Base-by-base conservation (phyloP, 1,140 invertebrate genomes). In the Wiebesia pumilae region DNA sequence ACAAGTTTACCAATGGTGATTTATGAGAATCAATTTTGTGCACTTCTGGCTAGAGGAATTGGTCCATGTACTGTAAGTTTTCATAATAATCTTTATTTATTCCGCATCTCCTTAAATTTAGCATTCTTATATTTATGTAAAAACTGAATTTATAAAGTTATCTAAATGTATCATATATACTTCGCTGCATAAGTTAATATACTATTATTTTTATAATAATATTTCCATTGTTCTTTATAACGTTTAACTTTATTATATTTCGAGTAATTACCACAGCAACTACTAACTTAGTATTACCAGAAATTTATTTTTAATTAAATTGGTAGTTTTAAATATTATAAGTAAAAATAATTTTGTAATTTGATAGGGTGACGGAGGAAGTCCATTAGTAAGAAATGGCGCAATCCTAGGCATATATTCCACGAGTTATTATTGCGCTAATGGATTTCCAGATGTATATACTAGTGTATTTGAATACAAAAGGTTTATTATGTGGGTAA, bases 391-490 rank as follows among this genome's bases (percentile, higher is more conserved):
- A n/a, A 7, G 54, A 24, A 65, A 47, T 16, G 47, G 27, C 10
- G 27, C 12, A 21, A 3, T 84, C 0, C 3, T 84, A 0, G 83
- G 83, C 0, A 67, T 84, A 19, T 75, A 33, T 24, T 78, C 83
- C 10, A 54, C 14, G 73, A 84, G 83, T 54, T 75, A 84, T 0
- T 35, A 35, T 14, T 84, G 83, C n/a, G 35, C 38, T 2, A 47
- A 73, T 33, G 83, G 83, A 1, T 19, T 24, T 19, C 83, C 77
- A 0, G 83, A 85, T 43, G 58, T 85, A 2, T 85, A 65, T 35
- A 80, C 62, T 40, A 85, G 62, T 35, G 83, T 85, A 14, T 85
- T 80, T n/a, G 9, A 10, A 0, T 67, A 80, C 33, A 16, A 69
- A 2, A 19, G 51, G 27, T 79, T 85, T 24, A 80, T 85, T 38